phyloP scores from a whole-genome alignment of 2,113 vertebrate species.

The Callaeas wilsoni region DNA sequence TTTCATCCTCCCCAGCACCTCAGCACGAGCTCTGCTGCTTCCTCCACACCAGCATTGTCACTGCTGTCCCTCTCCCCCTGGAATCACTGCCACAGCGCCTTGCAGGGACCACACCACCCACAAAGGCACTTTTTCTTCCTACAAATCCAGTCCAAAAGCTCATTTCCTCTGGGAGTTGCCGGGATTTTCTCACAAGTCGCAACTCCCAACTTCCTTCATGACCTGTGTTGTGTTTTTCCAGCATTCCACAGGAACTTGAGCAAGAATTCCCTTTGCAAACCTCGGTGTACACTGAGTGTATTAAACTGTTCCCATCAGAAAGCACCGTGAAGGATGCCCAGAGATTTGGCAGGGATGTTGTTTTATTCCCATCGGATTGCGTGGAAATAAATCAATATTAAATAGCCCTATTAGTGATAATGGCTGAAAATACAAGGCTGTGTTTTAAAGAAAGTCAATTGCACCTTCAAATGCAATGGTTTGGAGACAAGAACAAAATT shows the following conservation, averaged over 20 bases:
- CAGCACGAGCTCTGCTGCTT: neutral
- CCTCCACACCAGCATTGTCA: neutral
- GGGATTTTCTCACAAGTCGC: neutral
- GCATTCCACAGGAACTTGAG: accelerated
- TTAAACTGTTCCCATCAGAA: neutral
- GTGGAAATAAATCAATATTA: conserved; percentile 25
- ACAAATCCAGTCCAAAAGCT: neutral
- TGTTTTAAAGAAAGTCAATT: neutral
- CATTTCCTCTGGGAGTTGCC: neutral
- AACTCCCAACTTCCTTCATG: neutral
- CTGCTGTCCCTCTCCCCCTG: accelerated
- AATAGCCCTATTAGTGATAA: conserved; percentile 14
- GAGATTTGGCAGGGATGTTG: neutral
- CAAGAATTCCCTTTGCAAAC: neutral
- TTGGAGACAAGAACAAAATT: neutral
- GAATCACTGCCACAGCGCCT: neutral
- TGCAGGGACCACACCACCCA: accelerated
- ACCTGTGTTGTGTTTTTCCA: neutral
- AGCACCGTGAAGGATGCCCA: neutral
- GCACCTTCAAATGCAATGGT: neutral
- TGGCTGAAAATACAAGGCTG: neutral
- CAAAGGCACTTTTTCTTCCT: neutral
- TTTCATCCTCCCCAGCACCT: neutral
- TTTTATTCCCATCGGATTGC: neutral
- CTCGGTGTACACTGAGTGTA: neutral